Conservation (phyloP, 1,140 invertebrate genomes). For the Metaphire vulgaris region DNA sequence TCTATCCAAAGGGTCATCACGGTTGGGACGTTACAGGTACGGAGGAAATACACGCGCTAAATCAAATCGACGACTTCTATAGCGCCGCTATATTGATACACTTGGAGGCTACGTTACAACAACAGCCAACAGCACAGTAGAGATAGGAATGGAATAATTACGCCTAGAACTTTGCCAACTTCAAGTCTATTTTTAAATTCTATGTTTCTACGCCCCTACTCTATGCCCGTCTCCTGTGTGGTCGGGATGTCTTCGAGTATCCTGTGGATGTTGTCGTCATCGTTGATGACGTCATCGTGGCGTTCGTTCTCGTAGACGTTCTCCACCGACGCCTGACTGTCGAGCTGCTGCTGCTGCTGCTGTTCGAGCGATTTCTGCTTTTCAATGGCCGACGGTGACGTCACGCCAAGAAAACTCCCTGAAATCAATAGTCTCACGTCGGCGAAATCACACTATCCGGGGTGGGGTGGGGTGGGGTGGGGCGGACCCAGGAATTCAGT, state of each 20-base stretch:
- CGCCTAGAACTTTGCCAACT: too few relatives aligned
- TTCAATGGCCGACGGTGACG: conserved; percentile 6
- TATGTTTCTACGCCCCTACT: too few relatives aligned
- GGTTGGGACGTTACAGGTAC: too few relatives aligned
- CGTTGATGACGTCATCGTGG: conserved; percentile 29
- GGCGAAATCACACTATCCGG: too few relatives aligned
- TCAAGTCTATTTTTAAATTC: too few relatives aligned
- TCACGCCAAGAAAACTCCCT: conserved; percentile 27
- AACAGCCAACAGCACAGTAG: too few relatives aligned
- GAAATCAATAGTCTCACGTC: neutral
- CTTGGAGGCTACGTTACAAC: too few relatives aligned
- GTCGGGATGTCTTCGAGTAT: conserved; percentile 27
- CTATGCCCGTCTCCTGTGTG: neutral
- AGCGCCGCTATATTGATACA: neutral
- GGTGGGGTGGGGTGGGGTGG: too few relatives aligned
- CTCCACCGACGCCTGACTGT: neutral
- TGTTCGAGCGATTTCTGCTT: neutral
- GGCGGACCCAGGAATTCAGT: too few relatives aligned
- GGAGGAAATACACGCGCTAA: too few relatives aligned
- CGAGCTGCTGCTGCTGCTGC: neutral
- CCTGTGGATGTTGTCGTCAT: conserved; percentile 44
- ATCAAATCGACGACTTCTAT: neutral
- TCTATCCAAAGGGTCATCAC: too few relatives aligned
- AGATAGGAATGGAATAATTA: too few relatives aligned
- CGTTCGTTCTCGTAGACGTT: conserved; percentile 27